Base-by-base conservation (phyloP, 2,113 vertebrate species). In the Balaenoptera acutorostrata region DNA sequence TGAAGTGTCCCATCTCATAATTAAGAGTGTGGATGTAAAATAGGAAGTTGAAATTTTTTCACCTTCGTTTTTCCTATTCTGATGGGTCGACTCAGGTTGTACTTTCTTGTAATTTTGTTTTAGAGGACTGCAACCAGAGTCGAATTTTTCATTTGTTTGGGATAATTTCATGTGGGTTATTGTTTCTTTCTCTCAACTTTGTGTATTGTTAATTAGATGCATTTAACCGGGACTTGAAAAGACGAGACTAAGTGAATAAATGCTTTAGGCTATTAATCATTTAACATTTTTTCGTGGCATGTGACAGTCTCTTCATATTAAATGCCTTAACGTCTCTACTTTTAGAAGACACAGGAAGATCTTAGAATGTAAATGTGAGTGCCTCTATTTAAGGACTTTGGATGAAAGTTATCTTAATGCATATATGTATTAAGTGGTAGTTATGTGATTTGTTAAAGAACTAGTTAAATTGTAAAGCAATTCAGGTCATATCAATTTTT, bases 281-380 rank as follows among this genome's bases (percentile, higher is more conserved):
- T 46, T 96, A 85, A 93, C 27, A 0, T 92, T 95, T 86, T 92
- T 92, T 88, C 55, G 5, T 71, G 91, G 59, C 29, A 31, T 55
- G 27, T 95, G 72, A 71, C 27, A 80, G 3, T 77, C 13, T 83
- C 64, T 80, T 71, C 36, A 39, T 46, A 57, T 75, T 90, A 86
- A 82, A 89, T 82, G 78, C 39, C 7, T 90, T 97, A 96, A 84
- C 9, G 25, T 44, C 36, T 85, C 25, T 66, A 59, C 49, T 86
- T 86, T 27, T 80, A 74, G 88, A 90, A 92, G 80, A 61, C 81
- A 41, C 61, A 68, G 31, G 71, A 94, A 90, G 85, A 75, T 13
- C 36, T 68, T 83, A 97, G 64, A 90, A 84, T 93, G 88, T 90
- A 83, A 89, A 77, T 64, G 61, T 96, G 81, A 93, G 61, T 63